Base-by-base conservation (phyloP, 2,113 vertebrate genomes). In the Phoenicopterus ruber region DNA sequence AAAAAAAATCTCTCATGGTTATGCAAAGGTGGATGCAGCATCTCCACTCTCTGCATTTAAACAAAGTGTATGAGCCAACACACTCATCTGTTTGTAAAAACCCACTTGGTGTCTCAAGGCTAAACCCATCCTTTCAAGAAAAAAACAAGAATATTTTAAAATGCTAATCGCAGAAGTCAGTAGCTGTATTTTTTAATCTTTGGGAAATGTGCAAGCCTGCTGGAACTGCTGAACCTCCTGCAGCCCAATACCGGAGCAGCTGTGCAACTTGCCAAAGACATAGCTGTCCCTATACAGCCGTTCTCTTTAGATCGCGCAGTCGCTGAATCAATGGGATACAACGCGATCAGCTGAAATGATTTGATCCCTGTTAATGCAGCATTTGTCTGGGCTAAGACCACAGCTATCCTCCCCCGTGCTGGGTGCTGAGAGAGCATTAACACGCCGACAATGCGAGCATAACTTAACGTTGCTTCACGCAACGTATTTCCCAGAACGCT, bases 361-460 rank as follows among this genome's bases (percentile, higher is more conserved):
- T 3, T 82, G 88, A 95, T 61, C 79, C 90, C 95, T 61, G 54
- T 57, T 90, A 80, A 82, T 31, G 54, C 94, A 57, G 91, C 91
- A 21, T 86, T 92, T 88, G 58, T 86, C 63, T 11, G 36, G 79
- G 79, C 20, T 92, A 4, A 58, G 44, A 13, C 7, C 82, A 36
- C 70, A 2, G 19, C 82, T 13, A 16, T 8, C 19, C 77, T 17
- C 36, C 29, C 14, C 25, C 76, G 5, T 11, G 72, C 86, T 0
- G 86, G 72, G 4, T 72, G 91, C 86, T 72, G 71, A 80, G 86
- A 50, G 66, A 42, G 80, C 80, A 46, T 0, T 3, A 4, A 44
- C 36, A 3, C 2, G 40, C 61, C 2, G 0, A 5, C 72, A 36
- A 0, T 0, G 24, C 0, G 34, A 66, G 59, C 25, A 0, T 11